Percentiles rank a stretch among this genome's conserved stretches.
Evolutionary conservation across 2,797 vertebrate species (phyloP).

Genomic region (Pampus argenteus): DNA sequence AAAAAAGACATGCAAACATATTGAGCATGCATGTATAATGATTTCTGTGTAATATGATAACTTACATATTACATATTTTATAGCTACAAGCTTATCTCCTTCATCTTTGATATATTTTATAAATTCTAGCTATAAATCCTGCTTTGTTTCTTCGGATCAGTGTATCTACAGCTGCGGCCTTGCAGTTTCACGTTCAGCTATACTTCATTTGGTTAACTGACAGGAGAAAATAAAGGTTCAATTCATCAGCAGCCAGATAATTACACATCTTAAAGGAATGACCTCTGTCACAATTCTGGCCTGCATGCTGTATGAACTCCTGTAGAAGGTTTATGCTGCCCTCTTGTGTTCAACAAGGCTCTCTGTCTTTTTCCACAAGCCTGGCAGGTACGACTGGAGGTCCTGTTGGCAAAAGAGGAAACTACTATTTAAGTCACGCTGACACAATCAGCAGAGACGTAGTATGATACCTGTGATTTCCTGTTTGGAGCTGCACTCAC

Average conservation of each 20-base stretch:
- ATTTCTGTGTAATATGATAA: not conserved
- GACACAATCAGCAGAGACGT: not conserved
- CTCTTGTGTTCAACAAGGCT: conserved; percentile 43
- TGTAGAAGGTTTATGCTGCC: conserved; percentile 21
- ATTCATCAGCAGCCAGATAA: conserved; percentile 3
- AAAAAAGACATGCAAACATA: not conserved
- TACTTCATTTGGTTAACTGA: conserved; percentile 1
- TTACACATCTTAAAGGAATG: not conserved
- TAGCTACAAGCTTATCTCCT: not conserved
- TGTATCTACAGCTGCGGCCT: not conserved
- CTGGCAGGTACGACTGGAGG: not conserved
- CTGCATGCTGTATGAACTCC: not conserved
- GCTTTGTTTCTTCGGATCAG: not conserved
- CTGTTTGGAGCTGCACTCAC: not conserved
- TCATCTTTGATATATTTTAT: too few relatives aligned
- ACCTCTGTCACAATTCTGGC: not conserved
- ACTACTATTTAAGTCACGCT: not conserved
- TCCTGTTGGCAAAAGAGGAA: not conserved
- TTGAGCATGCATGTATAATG: not conserved
- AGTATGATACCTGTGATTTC: not conserved
- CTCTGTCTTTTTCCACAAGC: too few relatives aligned
- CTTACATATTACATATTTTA: not conserved
- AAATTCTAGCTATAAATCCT: not conserved
- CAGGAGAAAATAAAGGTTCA: not conserved
- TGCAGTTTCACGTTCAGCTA: not conserved